Base-by-base conservation (phyloP, 1,140 invertebrate species). In the Chrysoperla carnea region DNA sequence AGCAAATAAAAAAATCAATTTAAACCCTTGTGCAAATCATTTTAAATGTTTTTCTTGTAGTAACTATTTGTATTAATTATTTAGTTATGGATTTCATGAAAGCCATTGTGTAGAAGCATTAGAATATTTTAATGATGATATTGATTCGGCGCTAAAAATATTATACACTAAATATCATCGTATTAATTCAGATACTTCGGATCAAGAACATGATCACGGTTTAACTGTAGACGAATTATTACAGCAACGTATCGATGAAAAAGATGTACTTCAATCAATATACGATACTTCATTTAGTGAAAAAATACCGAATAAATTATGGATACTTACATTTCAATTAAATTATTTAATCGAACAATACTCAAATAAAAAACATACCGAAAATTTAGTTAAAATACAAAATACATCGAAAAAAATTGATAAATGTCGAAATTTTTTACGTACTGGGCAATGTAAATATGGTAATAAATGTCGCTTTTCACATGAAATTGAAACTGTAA, bases 81-180 rank as follows among this genome's bases (percentile, higher is more conserved):
- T 48, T 53, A 73, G 72, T 57, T 80, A 73, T 54, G 77, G 79
- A 38, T 84, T 83, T 55, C 73, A 80, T 52, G 65, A 69, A 51
- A 60, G 60, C n/a, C 81, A 84, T 58, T 83, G 79, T 56, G 50
- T 67, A 15, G 80, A 84, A 66, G 80, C 78, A 13, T 67, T 83
- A 47, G 59, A 72, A 41, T 59, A 73, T 46, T 72, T 72, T 28
- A 58, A 69, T 12, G 70, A 72, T 45, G 69, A 75, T 56, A 62
- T 78, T 1, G 78, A 79, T 31, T 69, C 72, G 48, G 72, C 79
- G 6, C 60, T 83, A 43, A 68, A 78, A 54, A 53, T 82, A 38
- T 59, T 84, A 40, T 80, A 76, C 52, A 60, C 58, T 27, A 78
- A 79, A 60, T 84, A 84, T 60, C 75, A 76, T 52, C 62, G 68